A percentile compares a stretch with the other conserved stretches of the same genome.
Evolutionary conservation across 2,113 vertebrate species (phyloP).

Genomic region (Xiphophorus hellerii): DNA sequence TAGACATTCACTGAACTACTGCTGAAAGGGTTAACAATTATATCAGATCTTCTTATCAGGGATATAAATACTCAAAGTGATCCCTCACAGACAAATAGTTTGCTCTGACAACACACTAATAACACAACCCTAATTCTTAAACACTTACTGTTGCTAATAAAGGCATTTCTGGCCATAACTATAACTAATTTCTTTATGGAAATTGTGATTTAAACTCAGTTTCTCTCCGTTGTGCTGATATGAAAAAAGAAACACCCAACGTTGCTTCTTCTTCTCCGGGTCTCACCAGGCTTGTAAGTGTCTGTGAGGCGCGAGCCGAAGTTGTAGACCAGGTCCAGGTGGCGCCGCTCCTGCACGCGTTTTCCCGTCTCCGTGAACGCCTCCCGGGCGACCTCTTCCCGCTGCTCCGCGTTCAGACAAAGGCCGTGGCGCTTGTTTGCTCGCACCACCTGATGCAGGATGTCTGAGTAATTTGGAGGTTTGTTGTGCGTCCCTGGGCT

Average conservation of each 20-base stretch:
- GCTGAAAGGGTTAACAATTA: no score
- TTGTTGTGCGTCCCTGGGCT: slow-evolving; percentile 74
- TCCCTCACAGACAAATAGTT: no score
- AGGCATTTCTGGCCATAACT: no score
- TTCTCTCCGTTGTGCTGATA: background rate
- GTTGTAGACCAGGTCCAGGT: slow-evolving; percentile 90
- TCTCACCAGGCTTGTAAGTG: slow-evolving; percentile 81
- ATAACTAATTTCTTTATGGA: no score
- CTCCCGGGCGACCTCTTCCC: slow-evolving; percentile 85
- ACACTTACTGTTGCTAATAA: no score
- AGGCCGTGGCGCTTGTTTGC: slow-evolving; percentile 81
- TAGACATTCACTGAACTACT: no score
- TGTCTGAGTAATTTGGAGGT: slow-evolving; percentile 89
- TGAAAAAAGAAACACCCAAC: background rate
- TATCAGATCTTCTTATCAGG: background rate
- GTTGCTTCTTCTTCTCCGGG: background rate
- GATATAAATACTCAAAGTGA: no score
- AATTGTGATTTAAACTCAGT: background rate
- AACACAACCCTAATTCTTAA: no score
- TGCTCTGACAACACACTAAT: no score
- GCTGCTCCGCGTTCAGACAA: slow-evolving; percentile 80
- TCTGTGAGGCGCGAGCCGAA: slow-evolving; percentile 92
- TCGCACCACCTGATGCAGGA: slow-evolving; percentile 82
- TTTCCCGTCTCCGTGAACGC: slow-evolving; percentile 88
- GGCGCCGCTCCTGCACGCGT: slow-evolving; percentile 85